Base-by-base conservation (phyloP, 2,888 invertebrate genomes). In the Xanthorhoe spadicearia region DNA sequence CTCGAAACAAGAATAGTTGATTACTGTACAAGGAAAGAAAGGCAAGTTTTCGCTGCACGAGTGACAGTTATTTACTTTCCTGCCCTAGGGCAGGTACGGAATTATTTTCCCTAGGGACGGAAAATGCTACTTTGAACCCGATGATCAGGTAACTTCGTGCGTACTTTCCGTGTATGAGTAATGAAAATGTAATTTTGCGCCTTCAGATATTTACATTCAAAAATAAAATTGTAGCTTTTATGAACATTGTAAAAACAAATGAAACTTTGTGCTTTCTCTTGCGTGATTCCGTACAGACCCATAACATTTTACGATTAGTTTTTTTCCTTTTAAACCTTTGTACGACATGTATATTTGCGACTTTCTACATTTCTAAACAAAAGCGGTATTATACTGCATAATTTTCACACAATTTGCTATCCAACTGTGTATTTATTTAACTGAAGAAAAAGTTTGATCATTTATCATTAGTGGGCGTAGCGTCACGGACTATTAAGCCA, bases 391-490 rank as follows among this genome's bases (percentile, higher is more conserved):
- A 17, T 17, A 8, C 17, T 15, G 15, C 15, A 15, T 48, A 15
- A 48, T 17, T 17, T 48, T 48, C 15, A 18, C 19, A 58, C 19
- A 43, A 55, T 46, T 55, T 19, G 19, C 19, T 5, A 59, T 55
- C 19, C 17, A 48, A 48, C 18, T 50, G n/a, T 32, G 43, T 52
- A 57, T 35, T 49, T 54, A 18, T 55, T 48, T 56, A 49, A 61
- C 51, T 66, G 70, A 71, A 62, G 63, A 68, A 68, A 65, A 58
- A 23, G 48, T 62, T 43, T 19, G 8, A 61, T 66, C 67, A 71
- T 74, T 73, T 68, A 70, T 74, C 74, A 72, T 66, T 56, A 62
- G 61, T 64, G 72, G 77, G 77, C 74, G 76, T 72, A 53, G 38
- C 69, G 70, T 74, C 69, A 74, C 70, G 72, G 71, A 55, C 69